Percentiles rank a stretch among this genome's conserved stretches.
These are phyloP conservation scores for Eonycteris spelaea DNA, from an alignment of 2,113 vertebrate species.

Conservation along the genomic window DNA sequence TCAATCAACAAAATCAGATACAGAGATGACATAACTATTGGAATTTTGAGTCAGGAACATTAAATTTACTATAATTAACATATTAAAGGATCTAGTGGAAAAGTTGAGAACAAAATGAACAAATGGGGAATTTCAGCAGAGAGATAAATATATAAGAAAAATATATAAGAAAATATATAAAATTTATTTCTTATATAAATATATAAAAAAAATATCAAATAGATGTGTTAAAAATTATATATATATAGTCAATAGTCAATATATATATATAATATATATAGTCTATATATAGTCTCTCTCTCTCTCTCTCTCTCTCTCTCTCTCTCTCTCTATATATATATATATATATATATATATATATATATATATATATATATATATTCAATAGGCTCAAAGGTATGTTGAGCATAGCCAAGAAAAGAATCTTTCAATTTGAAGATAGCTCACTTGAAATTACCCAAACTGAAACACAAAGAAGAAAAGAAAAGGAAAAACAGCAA, in stretches of 20 bases:
- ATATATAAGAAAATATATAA: too few species aligned
- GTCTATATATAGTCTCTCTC: too few species aligned
- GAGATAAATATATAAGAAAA: background rate
- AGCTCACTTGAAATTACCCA: background rate
- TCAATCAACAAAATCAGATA: background rate
- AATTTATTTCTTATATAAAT: too few species aligned
- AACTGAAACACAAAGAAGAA: background rate
- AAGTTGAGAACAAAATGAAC: background rate
- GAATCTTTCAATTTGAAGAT: background rate
- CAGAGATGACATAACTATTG: background rate
- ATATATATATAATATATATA: too few species aligned
- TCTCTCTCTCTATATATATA: too few species aligned
- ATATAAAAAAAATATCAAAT: background rate
- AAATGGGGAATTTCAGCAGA: background rate
- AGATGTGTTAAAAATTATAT: background rate
- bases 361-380: too few species aligned
- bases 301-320: too few species aligned
- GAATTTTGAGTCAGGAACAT: background rate
- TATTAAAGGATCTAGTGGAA: background rate
- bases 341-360: too few species aligned
- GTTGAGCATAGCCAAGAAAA: background rate
- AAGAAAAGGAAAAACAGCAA: background rate
- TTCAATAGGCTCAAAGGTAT: background rate
- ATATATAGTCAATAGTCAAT: too few species aligned
- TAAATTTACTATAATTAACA: background rate